Evolutionary conservation across 2,113 vertebrate genomes (phyloP).

Genomic region (Grantiella picta): DNA sequence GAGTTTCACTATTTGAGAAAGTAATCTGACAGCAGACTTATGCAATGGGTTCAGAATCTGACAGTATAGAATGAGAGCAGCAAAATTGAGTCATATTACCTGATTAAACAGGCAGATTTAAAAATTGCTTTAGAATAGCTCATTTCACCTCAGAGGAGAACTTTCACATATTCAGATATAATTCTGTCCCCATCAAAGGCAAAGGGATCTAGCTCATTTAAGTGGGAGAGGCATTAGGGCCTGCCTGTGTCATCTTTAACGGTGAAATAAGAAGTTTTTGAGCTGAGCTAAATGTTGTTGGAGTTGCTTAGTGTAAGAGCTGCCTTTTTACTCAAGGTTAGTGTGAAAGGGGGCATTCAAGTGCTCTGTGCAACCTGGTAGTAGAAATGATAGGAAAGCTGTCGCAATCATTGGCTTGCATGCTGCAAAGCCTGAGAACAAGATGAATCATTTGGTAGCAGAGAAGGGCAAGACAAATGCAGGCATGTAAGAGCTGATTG

Average conservation of each 20-base stretch:
- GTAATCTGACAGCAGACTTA: not conserved
- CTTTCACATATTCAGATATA: not conserved
- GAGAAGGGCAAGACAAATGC: not conserved
- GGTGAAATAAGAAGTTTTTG: not conserved
- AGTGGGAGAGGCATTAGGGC: not conserved
- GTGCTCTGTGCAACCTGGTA: not conserved
- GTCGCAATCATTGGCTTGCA: not conserved
- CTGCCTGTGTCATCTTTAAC: not conserved
- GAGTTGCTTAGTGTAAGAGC: not conserved
- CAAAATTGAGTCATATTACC: not conserved
- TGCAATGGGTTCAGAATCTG: not conserved
- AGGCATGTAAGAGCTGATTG: constrained; percentile 6
- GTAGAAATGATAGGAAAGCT: not conserved
- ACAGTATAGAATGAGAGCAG: not conserved
- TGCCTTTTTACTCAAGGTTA: not conserved
- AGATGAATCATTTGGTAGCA: not conserved
- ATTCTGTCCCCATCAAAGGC: not conserved
- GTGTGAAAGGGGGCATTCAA: not conserved
- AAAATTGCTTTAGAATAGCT: not conserved
- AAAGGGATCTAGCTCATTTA: not conserved
- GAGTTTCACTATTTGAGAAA: not conserved
- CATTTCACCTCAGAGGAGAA: not conserved
- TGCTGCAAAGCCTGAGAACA: not conserved
- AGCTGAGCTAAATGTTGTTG: not conserved
- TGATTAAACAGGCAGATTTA: not conserved